A percentile compares a stretch with the other conserved stretches of the same genome.
Conservation (phyloP, 2,113 vertebrate genomes). For the Pampusana beccarii region DNA sequence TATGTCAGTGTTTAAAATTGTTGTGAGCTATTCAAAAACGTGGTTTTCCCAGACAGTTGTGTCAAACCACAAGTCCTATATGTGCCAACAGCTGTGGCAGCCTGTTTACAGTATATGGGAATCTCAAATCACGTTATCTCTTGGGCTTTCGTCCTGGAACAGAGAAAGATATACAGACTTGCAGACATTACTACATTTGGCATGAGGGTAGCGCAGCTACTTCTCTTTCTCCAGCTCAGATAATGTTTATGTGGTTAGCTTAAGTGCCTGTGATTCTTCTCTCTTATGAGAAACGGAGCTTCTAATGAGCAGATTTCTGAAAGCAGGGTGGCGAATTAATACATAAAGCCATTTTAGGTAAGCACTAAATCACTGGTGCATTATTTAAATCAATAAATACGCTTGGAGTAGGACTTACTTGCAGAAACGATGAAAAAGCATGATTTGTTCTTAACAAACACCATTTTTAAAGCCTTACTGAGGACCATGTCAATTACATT, state of each 20-base stretch:
- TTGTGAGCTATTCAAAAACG: not conserved
- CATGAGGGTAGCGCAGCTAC: not conserved
- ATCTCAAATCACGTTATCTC: not conserved
- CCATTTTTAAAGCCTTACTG: not conserved
- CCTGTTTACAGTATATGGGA: not conserved
- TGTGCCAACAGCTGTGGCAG: not conserved
- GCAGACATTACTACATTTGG: not conserved
- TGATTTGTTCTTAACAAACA: slow-evolving; percentile 3
- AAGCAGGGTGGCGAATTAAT: not conserved
- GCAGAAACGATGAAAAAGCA: not conserved
- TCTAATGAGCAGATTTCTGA: not conserved
- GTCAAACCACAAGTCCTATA: not conserved
- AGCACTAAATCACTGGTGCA: not conserved
- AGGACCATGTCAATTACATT: not conserved
- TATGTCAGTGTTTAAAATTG: not conserved
- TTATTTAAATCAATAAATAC: slow-evolving; percentile 34
- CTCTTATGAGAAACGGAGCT: not conserved
- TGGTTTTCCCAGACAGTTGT: not conserved
- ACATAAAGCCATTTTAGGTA: not conserved
- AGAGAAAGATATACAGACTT: not conserved
- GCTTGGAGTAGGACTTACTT: not conserved
- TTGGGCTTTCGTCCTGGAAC: not conserved
- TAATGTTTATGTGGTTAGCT: slow-evolving; percentile 38
- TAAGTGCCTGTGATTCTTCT: slow-evolving; percentile 34
- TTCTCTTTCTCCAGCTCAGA: not conserved